Evolutionary conservation across 2,888 invertebrate genomes (phyloP), one percentile per base, ranked within the genome.

Genomic region (Melieria crassipennis): DNA sequence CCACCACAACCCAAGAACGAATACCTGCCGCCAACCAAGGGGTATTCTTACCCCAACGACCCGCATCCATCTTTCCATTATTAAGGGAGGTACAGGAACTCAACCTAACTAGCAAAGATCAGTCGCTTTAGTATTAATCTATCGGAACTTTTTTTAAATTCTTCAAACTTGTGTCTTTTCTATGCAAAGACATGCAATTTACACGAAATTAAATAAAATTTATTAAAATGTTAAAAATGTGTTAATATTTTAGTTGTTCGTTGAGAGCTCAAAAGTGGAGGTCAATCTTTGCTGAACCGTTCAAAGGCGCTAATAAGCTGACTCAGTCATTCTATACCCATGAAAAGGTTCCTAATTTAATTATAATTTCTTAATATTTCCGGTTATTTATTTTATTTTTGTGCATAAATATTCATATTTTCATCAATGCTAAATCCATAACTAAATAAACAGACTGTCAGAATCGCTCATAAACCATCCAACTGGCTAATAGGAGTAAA

Each of bases 31-130:
- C 75, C 77, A 16, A 45, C 30, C 11, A 67, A 78, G 57, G 83
- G 85, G 45, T 84, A 84, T 75, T 77, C 72, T 75, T 84, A 84
- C 72, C 85, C 85, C 76, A 84, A 84, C 78, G 72, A 84, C 67
- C 84, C 84, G 61, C 78, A 82, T 70, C 84, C 84, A 69, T 77
- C 85, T 9, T 84, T 84, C 77, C 52, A 70, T 16, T 84, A 74
- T 73, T 85, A 84, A 79, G 75, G 55, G 71, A 16, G 0, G 16
- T 16, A 16, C 16, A 16, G 16, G 16, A 57, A 43, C 45, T 7
- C 42, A 66, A 60, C 9, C 16, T 10, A 16, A 11, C 10, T 67
- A 56, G 62, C 13, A 42, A 13, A 58, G 55, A 13, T 60, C 48
- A 57, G 55, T 64, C 16, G 60, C 30, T 50, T n/a, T 73, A 73